A percentile compares a stretch with the other conserved stretches of the same genome.
phyloP scores from a whole-genome alignment of 2,888 invertebrate genomes.

The Cephus sareptanus region DNA sequence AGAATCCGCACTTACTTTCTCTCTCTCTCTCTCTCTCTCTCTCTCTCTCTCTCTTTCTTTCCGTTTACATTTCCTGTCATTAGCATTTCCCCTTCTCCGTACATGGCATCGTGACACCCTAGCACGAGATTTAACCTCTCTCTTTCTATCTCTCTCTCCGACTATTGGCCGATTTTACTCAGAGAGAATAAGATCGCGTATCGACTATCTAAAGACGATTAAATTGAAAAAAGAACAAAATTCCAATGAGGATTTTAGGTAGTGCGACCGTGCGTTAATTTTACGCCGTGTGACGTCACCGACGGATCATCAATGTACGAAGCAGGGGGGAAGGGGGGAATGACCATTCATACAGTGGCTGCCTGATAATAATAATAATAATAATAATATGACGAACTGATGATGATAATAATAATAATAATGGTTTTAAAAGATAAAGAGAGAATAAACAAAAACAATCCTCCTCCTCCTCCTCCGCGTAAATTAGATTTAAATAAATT shows the following conservation, averaged over 20 bases:
- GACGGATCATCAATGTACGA: background rate
- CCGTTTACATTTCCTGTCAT: background rate
- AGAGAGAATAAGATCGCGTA: background rate
- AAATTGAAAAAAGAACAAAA: background rate
- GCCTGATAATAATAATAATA: constrained; percentile 4
- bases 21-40: background rate
- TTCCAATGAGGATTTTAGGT: background rate
- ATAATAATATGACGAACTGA: background rate
- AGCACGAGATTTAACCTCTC: background rate
- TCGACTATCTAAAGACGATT: background rate
- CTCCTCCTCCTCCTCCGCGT: constrained; percentile 13
- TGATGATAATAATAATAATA: background rate
- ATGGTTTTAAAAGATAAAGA: constrained; percentile 5
- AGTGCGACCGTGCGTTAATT: background rate
- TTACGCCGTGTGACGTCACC: background rate
- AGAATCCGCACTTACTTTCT: background rate
- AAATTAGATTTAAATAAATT: constrained; percentile 54
- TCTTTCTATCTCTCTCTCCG: background rate
- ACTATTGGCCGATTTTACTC: background rate
- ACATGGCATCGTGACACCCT: background rate
- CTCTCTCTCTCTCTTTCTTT: no score
- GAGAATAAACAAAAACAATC: constrained; percentile 16
- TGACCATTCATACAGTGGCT: constrained; percentile 27
- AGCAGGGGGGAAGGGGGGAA: constrained; percentile 9
- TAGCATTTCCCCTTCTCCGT: background rate